Evolutionary conservation across 2,888 invertebrate genomes (phyloP), one percentile per base, ranked within the genome.

Genomic region (Silvanus unidentatus): DNA sequence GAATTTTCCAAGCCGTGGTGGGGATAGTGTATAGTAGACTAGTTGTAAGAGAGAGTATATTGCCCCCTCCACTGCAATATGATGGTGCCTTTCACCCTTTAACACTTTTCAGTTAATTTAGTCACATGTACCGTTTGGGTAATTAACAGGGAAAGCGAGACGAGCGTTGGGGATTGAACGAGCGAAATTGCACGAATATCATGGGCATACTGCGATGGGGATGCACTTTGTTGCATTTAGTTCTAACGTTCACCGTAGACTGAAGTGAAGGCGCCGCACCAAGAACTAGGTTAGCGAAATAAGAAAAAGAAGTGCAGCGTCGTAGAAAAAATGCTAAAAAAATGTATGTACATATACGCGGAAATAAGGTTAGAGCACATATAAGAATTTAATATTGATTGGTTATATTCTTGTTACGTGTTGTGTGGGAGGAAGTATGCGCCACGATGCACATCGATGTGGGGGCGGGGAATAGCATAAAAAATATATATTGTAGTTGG

Each of bases 291-390:
- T 70, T 70, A 71, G 65, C 60, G 69, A 65, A 69, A 69, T 70
- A 71, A 70, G 70, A 70, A 70, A 69, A 71, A 58, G 58, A 57
- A 58, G 53, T 59, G 59, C 58, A 59, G 58, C 58, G 57, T 55
- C 51, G 58, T 45, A 49, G 49, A 66, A 65, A 65, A 66, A 65
- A 67, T 64, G 63, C 61, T 62, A 64, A 68, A 69, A 69, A 70
- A 70, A 69, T 69, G 67, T 68, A 70, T 70, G 69, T 70, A 72
- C 70, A 71, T 71, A 70, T 65, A 71, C 67, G 70, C 63, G 68
- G 71, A 71, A 72, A 67, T 65, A 64, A 71, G 72, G 70, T 69
- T 71, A 61, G 72, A 70, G 70, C 62, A 65, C 64, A 65, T 65
- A 63, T 57, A 60, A 60, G 59, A 58, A 59, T 66, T 64, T 66